Evolutionary conservation across 2,888 invertebrate species (phyloP), one percentile per base, ranked within the genome.

Genomic region (Rotaria magnacalcarata): DNA sequence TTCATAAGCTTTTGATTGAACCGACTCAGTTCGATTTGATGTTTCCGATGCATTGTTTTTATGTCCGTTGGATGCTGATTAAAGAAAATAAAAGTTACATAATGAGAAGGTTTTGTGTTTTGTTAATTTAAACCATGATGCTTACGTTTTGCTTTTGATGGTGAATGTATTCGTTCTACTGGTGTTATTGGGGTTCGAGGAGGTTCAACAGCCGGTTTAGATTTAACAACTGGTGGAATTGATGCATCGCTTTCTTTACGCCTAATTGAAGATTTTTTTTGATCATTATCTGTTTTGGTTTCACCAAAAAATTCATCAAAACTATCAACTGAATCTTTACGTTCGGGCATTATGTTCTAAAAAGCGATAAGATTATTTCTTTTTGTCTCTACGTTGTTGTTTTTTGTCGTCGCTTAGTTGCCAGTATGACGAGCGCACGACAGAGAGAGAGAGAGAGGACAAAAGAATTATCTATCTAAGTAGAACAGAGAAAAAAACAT

Each of bases 1-100:
- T 67, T 67, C 67, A 67, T 67, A 67, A 34, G n/a, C 67, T 67
- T 67, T 67, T 67, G 67, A 67, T 67, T 67, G 34, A 34, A 34
- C 27, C 8, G 67, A 67, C 16, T 67, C 67, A 67, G 34, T 7
- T 41, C 67, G 34, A 27, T 67, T 67, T 41, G 67, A 11, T 19
- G 34, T 41, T 5, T 16, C 16, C 5, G 67, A 19, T 19, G 34
- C 16, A 14, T 5, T 7, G 6, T 34, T 19, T 67, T 19, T 67
- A 67, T 34, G 6, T 19, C 19, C 67, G 14, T 41, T 67, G 34
- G 16, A 6, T 67, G 16, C 34, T 19, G 16, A 16, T 34, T 34
- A 34, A 34, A 34, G 34, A 34, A 34, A 34, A 34, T 34, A 34
- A 34, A 11, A 27, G 7, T 19, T 16, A 14, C 3, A 3, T 27